Evolutionary conservation across 2,113 vertebrate species (phyloP).

Genomic region (Rhagologus leucostigma): DNA sequence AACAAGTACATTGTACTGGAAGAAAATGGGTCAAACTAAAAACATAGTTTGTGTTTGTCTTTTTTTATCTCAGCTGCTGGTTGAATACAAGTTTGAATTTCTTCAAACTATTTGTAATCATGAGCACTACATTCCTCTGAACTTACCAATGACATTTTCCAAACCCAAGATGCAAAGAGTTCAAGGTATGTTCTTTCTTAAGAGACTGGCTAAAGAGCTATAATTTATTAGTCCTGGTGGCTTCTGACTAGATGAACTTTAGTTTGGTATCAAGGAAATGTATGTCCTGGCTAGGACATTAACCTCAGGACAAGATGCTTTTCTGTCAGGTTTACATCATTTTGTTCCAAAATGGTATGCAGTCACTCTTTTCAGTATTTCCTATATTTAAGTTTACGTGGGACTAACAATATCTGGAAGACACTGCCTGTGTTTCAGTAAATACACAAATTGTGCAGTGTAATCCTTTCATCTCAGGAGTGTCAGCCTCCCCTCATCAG

Average conservation of each 20-base stretch:
- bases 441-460: not conserved
- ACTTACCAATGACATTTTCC: constrained; percentile 93
- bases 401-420: not conserved
- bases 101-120: constrained; percentile 91
- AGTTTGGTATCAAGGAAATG: not conserved
- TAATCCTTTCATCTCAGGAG: not conserved
- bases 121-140: constrained; percentile 96
- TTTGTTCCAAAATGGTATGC: not conserved
- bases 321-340: not conserved
- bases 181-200: constrained; percentile 78
- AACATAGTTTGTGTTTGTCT: not conserved
- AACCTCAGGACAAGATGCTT: not conserved
- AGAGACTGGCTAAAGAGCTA: not conserved
- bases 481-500: not conserved
- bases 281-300: not conserved
- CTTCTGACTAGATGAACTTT: not conserved
- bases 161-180: constrained; percentile 89
- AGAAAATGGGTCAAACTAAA: not conserved
- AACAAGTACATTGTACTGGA: not conserved
- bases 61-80: constrained; percentile 78
- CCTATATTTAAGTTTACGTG: not conserved
- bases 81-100: constrained; percentile 96
- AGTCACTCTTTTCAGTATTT: not conserved
- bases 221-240: not conserved
- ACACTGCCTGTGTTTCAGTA: not conserved